Evolutionary conservation across 2,797 vertebrate species (phyloP).

Genomic region (Garrulus glandarius): DNA sequence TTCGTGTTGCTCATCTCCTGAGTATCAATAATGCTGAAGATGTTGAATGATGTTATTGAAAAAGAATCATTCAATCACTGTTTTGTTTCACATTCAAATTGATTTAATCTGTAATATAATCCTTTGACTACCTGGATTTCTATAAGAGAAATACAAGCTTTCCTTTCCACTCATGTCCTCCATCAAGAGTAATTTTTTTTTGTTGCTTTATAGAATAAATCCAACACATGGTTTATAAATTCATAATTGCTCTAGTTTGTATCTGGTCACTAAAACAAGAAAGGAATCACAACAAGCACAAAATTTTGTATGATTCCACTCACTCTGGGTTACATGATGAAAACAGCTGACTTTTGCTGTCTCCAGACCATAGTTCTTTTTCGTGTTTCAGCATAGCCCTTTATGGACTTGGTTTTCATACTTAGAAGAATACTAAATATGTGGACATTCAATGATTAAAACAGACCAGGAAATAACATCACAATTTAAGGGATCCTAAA

Average conservation of each 20-base stretch:
- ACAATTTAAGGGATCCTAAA: neutral
- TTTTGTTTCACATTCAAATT: neutral
- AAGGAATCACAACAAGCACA: neutral
- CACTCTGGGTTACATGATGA: neutral
- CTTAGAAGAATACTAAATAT: neutral
- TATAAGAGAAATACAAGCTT: neutral
- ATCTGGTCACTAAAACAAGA: neutral
- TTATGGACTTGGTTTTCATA: neutral
- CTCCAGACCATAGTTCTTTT: neutral
- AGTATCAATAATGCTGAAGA: neutral
- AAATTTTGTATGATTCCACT: neutral
- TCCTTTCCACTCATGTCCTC: fast-evolving
- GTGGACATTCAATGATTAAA: neutral
- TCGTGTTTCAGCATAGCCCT: neutral
- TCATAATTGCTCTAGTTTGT: neutral
- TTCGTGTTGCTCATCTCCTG: neutral
- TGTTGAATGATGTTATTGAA: neutral
- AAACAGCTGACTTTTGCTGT: neutral
- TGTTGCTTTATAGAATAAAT: neutral
- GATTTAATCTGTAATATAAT: neutral
- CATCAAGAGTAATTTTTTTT: neutral
- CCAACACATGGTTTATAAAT: neutral
- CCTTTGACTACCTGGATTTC: neutral
- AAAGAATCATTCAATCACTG: neutral
- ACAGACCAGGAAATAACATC: neutral